Evolutionary conservation across 1,140 invertebrate species (phyloP), one percentile per base, ranked within the genome.

Genomic region (Pogonus chalceus): DNA sequence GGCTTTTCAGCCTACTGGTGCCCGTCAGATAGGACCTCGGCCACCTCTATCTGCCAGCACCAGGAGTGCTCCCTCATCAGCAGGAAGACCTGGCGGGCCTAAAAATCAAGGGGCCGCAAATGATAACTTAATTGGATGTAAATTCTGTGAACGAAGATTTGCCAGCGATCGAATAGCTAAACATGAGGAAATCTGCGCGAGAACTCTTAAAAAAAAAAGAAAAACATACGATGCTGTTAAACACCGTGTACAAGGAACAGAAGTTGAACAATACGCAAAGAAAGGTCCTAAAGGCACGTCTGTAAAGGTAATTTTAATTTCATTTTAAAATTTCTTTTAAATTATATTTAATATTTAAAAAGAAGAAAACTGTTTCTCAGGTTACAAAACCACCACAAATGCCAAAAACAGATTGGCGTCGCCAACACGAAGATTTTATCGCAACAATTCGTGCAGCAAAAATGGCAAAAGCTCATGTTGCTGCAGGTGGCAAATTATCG

Each of bases 391-490:
- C 58, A 24, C 67, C 64, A 66, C 60, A 2, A 23, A 64, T 23
- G 23, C 80, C 81, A 59, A 87, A 85, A 63, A 80, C 72, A 51
- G 86, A 90, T 70, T 98, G 94, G 94, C 78, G 92, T 9, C 79
- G 85, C 66, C 89, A 95, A 64, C 92, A 96, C 70, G 89, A 96
- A 65, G 88, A 92, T 59, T 96, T 98, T 68, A 92, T 97, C 49
- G 73, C 81, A 53, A 81, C 90, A 0, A 92, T 97, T 54, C 78
- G 90, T 18, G 87, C 90, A 1, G 94, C 95, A 0, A 95, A 96
- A 66, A 77, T 85, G 64, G 84, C 89, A n/a, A 84, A 91, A 64
- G 79, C 81, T 0, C 83, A 93, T 67, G 70, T 96, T 54, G 88
- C 87, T 1, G 82, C 82, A 18, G 94, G 93, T 50, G 91, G 88